Percentiles rank a stretch among this genome's conserved stretches.
phyloP scores from a whole-genome alignment of 2,888 invertebrate genomes.

The Parasteatoda lunata region DNA sequence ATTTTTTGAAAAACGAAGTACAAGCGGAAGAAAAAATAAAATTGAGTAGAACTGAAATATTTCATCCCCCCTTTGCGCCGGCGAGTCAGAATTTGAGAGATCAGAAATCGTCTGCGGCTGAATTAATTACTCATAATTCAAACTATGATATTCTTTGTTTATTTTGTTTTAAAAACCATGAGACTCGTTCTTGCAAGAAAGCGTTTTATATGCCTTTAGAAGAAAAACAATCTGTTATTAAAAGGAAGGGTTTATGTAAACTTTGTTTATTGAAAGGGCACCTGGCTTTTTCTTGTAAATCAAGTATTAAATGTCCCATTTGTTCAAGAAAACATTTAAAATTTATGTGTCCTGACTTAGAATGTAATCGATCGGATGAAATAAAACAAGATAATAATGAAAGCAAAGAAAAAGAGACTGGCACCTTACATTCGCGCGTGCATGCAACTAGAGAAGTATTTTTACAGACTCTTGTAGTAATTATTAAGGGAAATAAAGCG shows the following conservation, averaged over 20 bases:
- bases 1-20: not conserved
- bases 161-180: no score
- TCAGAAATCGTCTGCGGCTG: not conserved
- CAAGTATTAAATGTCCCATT: no score
- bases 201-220: not conserved
- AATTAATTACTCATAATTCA: not conserved
- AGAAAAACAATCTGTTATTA: not conserved
- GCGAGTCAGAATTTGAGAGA: not conserved
- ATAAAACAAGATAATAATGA: not conserved
- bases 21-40: not conserved
- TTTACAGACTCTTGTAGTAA: conserved; percentile 6
- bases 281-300: not conserved
- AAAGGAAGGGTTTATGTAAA: conserved; percentile 11
- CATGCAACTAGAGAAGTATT: conserved; percentile 11
- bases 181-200: not conserved
- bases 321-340: not conserved
- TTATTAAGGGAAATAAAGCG: not conserved
- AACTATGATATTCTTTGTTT: no score
- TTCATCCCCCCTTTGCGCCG: not conserved
- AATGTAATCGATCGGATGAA: no score
- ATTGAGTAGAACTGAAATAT: not conserved
- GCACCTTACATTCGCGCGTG: not conserved
- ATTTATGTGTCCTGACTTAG: not conserved
- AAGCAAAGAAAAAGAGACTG: not conserved
- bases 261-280: conserved; percentile 3